Evolutionary conservation across 2,113 vertebrate genomes (phyloP), one percentile per base, ranked within the genome.

Genomic region (Forbesichthys papilliferus): DNA sequence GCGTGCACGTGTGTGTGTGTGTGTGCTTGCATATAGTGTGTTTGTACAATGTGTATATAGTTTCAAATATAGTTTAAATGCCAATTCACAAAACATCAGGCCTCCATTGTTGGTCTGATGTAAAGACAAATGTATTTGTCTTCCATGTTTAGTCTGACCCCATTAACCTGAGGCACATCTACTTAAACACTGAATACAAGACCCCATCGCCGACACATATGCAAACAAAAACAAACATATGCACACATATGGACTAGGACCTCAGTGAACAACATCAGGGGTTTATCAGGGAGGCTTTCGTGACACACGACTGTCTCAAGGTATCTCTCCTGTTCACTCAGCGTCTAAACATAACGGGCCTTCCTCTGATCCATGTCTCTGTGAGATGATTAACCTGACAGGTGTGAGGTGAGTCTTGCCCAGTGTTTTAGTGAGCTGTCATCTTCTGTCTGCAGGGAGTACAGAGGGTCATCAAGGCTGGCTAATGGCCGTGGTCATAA

Each of bases 51-150:
- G 77, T 84, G 61, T 16, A 16, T 16, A 16, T 16, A 16, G 16
- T 16, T 16, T 16, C 16, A 16, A 11, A n/a, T 67, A 85, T 89
- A 90, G 88, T 90, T 83, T 73, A 27, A 27, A 75, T 87, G 86
- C 80, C 84, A 89, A 87, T 91, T 91, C 86, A 84, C 79, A 74
- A 65, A 66, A 68, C 84, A 90, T 91, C 86, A 90, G 68, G 65
- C 82, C 81, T 87, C 84, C 78, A 87, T 88, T 86, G 88, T 87
- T 80, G 78, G 48, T 80, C 79, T 84, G 84, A 88, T 87, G 83
- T 89, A 88, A 89, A 87, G 84, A 64, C 0, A 67, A 62, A 81
- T 84, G 84, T 89, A 8, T 42, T 42, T 42, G 36, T 42, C 5
- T 42, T 67, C 81, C 74, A 36, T 66, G 70, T 88, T 91, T 91